These are phyloP conservation scores for Brachirus orientalis DNA, from an alignment of 2,113 vertebrate species.

Conservation along the genomic window DNA sequence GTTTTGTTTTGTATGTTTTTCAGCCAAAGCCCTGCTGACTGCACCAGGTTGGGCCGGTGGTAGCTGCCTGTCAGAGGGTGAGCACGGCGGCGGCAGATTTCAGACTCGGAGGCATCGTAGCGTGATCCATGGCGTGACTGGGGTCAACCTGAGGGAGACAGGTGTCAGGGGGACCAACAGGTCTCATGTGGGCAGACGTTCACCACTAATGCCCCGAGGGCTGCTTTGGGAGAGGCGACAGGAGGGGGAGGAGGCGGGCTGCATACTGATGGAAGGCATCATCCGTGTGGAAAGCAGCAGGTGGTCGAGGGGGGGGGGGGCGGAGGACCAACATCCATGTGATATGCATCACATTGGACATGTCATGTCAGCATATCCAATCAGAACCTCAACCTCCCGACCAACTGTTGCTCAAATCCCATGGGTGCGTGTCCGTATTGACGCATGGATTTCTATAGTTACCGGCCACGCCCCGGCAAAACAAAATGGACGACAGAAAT, in stretches of 20 bases:
- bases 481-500: too few species aligned
- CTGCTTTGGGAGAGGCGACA: slow-evolving; percentile 60
- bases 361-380: too few species aligned
- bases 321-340: slow-evolving; percentile 12
- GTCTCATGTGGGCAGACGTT: slow-evolving; percentile 73
- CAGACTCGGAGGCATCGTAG: slow-evolving; percentile 63
- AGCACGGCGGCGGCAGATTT: slow-evolving; percentile 34
- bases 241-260: slow-evolving; percentile 39
- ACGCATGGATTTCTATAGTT: too few species aligned
- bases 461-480: too few species aligned
- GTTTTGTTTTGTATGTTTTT: not conserved
- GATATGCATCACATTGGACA: too few species aligned
- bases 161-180: slow-evolving; percentile 78
- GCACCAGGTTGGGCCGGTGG: slow-evolving; percentile 12
- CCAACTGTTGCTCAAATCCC: too few species aligned
- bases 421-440: too few species aligned
- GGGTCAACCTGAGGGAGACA: slow-evolving; percentile 75
- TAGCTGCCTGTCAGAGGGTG: slow-evolving; percentile 63
- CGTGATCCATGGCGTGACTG: slow-evolving; percentile 71
- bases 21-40: slow-evolving; percentile 8
- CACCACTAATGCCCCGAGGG: slow-evolving; percentile 63
- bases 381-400: too few species aligned
- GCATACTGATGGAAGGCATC: slow-evolving; percentile 71
- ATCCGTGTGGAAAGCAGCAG: slow-evolving; percentile 51
- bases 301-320: slow-evolving; percentile 35